These are phyloP conservation scores for Dasyprocta punctata DNA, from an alignment of 2,113 vertebrate genomes.

Conservation along the genomic window DNA sequence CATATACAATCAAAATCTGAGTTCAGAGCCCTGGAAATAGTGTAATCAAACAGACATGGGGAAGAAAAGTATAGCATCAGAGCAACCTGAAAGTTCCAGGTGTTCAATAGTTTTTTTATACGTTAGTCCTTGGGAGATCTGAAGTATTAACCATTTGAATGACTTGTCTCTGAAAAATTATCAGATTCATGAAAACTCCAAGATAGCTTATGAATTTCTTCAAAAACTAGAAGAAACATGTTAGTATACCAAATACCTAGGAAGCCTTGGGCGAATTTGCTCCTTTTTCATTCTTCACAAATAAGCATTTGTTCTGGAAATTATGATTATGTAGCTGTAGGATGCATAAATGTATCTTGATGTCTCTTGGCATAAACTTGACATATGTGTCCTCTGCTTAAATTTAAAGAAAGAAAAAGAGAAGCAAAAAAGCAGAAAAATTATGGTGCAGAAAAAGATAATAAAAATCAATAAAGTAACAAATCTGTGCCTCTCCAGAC, in stretches of 20 bases:
- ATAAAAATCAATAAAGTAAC: conserved; percentile 8
- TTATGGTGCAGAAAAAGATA: background rate
- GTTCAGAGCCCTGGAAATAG: background rate
- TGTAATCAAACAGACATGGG: background rate
- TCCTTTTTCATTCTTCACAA: background rate
- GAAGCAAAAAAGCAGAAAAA: background rate
- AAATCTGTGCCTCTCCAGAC: background rate
- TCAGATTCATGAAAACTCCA: conserved; percentile 2
- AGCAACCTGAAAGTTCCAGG: background rate
- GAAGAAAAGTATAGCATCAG: background rate
- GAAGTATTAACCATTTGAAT: background rate
- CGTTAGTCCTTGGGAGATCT: background rate
- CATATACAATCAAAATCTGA: background rate
- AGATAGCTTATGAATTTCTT: background rate
- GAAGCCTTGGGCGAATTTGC: background rate
- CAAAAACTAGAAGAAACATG: background rate
- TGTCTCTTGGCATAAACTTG: background rate
- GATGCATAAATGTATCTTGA: background rate
- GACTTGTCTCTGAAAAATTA: background rate
- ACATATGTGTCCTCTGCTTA: background rate
- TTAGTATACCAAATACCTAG: background rate
- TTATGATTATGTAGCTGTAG: background rate
- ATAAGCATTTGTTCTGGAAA: background rate
- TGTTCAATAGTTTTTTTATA: background rate
- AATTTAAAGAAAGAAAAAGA: background rate